Base-by-base conservation (phyloP, 2,113 vertebrate genomes). In the Myocastor coypus region DNA sequence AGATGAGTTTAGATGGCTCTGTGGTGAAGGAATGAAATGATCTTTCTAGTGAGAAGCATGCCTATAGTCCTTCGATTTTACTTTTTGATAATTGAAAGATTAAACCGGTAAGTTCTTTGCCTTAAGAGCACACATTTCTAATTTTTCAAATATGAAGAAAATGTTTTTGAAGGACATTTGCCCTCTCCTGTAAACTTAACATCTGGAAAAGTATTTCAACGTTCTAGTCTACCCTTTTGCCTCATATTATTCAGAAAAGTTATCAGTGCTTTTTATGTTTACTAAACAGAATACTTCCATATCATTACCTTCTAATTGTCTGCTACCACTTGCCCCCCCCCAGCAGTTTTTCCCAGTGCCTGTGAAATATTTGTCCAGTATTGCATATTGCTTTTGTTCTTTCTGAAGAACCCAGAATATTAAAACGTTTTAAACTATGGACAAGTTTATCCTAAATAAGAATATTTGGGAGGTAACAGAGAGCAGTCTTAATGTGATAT, bases 101-200 rank as follows among this genome's bases (percentile, higher is more conserved):
- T 96, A 42, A 92, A 87, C 30, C 14, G 46, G 30, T 32, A 64
- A 93, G 9, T 52, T 91, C 40, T 96, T 68, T 86, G 32, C 32
- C 52, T 89, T 52, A 55, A 69, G 66, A 88, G 77, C n/a, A 88
- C 42, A 32, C 66, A 59, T 8, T 28, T 37, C 20, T 90, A 81
- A 85, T 57, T 83, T 95, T 14, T 92, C 77, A 87, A 86, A 64
- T 71, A 59, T 59, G 87, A 73, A 61, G 88, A 92, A 87, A 92
- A 87, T 55, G 46, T 83, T 81, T 93, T 63, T 40, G 66, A 90
- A 88, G 85, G 50, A 88, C 64, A 57, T 94, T 91, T 94, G 61
- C 30, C 4, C 14, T 73, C 4, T 3, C 28, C 9, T 85, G n/a
- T 40, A 87, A 57, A 81, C 85, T 81, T 87, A 64, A 22, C 26